Evolutionary conservation across 1,140 invertebrate genomes (phyloP).

Genomic region (Bicyclus anynana): DNA sequence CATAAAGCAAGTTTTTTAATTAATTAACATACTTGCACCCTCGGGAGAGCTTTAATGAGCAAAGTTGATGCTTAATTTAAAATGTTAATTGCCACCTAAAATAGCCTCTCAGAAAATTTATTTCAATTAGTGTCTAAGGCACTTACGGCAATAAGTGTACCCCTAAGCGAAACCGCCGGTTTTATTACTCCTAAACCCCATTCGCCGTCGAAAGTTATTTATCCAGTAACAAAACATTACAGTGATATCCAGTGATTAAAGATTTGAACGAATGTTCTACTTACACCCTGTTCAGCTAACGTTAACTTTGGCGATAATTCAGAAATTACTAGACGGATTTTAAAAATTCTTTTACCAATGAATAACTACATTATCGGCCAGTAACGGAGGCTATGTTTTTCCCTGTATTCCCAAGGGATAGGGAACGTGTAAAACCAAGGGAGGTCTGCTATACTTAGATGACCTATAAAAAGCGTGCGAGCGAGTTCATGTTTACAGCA

Average conservation of each 20-base stretch:
- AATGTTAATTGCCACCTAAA: not conserved
- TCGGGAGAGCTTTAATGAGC: not conserved
- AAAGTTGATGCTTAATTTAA: not conserved
- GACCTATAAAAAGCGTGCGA: too few relatives aligned
- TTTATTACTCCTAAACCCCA: not conserved
- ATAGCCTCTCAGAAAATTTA: not conserved
- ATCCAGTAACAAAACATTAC: constrained; percentile 1
- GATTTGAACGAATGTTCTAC: constrained; percentile 3
- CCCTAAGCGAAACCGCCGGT: not conserved
- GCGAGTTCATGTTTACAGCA: too few relatives aligned
- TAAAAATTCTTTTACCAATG: too few relatives aligned
- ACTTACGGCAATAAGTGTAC: not conserved
- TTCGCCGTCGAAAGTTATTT: constrained; percentile 3
- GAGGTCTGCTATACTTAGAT: too few relatives aligned
- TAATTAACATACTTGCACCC: not conserved
- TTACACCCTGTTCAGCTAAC: not conserved
- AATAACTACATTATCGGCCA: too few relatives aligned
- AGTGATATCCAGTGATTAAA: constrained; percentile 15
- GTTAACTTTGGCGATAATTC: not conserved
- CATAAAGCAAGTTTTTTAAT: not conserved
- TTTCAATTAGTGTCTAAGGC: constrained; percentile 1
- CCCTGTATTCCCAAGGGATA: too few relatives aligned
- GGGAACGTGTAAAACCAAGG: too few relatives aligned
- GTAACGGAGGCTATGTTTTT: too few relatives aligned
- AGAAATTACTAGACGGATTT: not conserved